phyloP scores from a whole-genome alignment of 2,797 vertebrate species.

The Silurus aristotelis region DNA sequence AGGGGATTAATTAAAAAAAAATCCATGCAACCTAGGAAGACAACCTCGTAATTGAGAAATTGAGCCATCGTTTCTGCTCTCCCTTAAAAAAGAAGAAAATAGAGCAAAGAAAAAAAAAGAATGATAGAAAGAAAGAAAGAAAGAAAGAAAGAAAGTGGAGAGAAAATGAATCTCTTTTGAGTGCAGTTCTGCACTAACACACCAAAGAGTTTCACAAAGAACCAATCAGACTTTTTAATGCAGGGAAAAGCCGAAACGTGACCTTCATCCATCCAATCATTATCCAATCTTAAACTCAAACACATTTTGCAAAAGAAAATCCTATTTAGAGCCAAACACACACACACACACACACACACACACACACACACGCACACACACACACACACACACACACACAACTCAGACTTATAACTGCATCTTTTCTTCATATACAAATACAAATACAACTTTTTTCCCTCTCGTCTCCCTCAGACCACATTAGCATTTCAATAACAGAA shows the following conservation, averaged over 20 bases:
- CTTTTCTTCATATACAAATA: conserved; percentile 12
- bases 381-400: too few species aligned
- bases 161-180: background rate
- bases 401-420: background rate
- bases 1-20: conserved; percentile 85
- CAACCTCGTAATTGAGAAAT: conserved; percentile 69
- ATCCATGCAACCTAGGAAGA: conserved; percentile 72
- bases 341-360: background rate
- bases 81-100: background rate
- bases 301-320: background rate
- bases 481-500: conserved; percentile 63
- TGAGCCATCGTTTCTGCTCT: background rate
- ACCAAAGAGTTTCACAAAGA: background rate
- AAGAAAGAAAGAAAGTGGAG: background rate
- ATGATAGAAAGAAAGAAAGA: background rate
- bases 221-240: background rate
- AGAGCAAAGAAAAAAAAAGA: background rate
- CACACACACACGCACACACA: background rate
- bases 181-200: background rate
- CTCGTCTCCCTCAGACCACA: conserved; percentile 53
- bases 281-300: background rate
- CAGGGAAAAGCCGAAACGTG: background rate
- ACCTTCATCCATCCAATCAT: conserved; percentile 7
- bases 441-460: background rate
- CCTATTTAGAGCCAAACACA: background rate